Base-by-base conservation (phyloP, 2,888 invertebrate genomes). In the Eupithecia centaureata region DNA sequence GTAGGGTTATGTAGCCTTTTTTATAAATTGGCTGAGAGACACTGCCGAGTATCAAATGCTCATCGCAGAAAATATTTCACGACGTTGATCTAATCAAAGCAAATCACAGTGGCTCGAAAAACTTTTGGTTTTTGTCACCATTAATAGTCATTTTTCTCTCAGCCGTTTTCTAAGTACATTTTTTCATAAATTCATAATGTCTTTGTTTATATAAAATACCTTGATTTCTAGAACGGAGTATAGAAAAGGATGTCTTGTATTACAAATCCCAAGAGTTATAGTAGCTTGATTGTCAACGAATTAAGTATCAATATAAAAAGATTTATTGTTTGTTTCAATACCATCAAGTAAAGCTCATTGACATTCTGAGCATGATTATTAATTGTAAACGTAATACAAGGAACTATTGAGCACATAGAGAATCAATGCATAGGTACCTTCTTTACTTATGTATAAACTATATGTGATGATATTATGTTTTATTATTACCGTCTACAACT, bases 311-410 rank as follows among this genome's bases (percentile, higher is more conserved):
- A 62, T 61, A 28, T 56, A 61, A 58, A 10, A 61, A 61, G 57
- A 64, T 64, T 59, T 66, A 68, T 62, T 63, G 57, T 67, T 51
- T 68, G 59, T 38, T 62, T 47, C 56, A 54, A 61, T 67, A 33
- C 18, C 52, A 57, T 52, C 25, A 30, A 57, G 32, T 18, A 12
- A 68, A 67, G 60, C 64, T 73, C 51, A 80, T 82, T 79, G 74
- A 27, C 73, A 83, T 83, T 78, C 82, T 27, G 32, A 59, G 70
- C 79, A 77, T 75, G 77, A 74, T 69, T 67, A 67, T 52, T 63
- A 67, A 74, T 71, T 67, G 68, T 56, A 64, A 67, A 74, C 78
- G 76, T 77, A 74, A 74, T 76, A 77, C 70, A 75, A 77, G 75
- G 79, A 32, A 47, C 27, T 42, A 63, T 28, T 25, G 32, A 51